Conservation (phyloP, 2,797 vertebrate genomes). For the Mormyrus proboscirostris region DNA sequence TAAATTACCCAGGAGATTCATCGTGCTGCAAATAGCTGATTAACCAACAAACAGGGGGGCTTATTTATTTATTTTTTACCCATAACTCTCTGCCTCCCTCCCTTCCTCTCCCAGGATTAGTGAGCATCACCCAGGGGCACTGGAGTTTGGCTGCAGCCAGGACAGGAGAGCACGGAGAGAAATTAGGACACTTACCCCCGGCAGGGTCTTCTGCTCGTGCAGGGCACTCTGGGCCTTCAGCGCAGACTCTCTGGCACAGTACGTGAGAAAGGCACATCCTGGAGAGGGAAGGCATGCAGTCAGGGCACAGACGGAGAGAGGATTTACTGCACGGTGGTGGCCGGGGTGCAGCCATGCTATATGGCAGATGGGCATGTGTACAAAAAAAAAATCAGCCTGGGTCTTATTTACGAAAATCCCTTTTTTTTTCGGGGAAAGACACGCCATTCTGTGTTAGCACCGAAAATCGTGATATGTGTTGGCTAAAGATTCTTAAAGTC, state of each 20-base stretch:
- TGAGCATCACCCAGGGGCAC: slow-evolving; percentile 32
- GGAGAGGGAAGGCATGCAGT: slow-evolving; percentile 39
- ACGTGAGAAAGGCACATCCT: slow-evolving; percentile 82
- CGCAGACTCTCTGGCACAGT: slow-evolving; percentile 76
- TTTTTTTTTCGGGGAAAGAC: background rate
- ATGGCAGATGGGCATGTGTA: background rate
- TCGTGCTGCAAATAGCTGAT: slow-evolving; percentile 37
- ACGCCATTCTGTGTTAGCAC: background rate
- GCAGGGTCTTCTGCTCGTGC: slow-evolving; percentile 77
- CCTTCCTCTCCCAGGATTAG: slow-evolving; percentile 7
- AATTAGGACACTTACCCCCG: slow-evolving; percentile 65
- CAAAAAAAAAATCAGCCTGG: background rate
- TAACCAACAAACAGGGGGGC: slow-evolving; percentile 41
- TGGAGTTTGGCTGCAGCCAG: slow-evolving; percentile 40
- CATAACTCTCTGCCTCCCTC: background rate
- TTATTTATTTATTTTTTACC: slow-evolving; percentile 17
- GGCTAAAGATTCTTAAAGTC: background rate
- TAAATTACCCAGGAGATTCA: slow-evolving; percentile 9
- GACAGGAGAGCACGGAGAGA: slow-evolving; percentile 41
- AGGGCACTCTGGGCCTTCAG: slow-evolving; percentile 77
- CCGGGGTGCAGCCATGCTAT: background rate
- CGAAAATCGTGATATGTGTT: background rate
- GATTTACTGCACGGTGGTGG: slow-evolving; percentile 14
- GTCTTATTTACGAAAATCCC: background rate
- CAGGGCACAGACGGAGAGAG: slow-evolving; percentile 26